Base-by-base conservation (phyloP, 2,797 vertebrate species). In the Lemur catta region DNA sequence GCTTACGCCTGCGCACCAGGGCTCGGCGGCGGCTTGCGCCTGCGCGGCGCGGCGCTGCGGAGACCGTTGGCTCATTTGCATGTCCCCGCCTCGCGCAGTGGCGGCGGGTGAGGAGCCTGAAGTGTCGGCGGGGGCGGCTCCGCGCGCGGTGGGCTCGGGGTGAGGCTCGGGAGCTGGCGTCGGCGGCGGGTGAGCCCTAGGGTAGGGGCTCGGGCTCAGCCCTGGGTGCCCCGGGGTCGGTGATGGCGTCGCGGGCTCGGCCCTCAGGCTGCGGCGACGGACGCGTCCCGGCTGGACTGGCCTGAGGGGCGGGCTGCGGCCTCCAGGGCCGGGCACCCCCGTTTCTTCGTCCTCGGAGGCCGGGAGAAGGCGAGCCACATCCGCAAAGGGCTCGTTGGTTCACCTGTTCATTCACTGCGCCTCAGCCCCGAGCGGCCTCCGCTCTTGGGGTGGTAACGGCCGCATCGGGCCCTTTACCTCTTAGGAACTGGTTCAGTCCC, bases 41-140 rank as follows among this genome's bases (percentile, higher is more conserved):
- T 95, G 90, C 94, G 86, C 71, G 63, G 22, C 94, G 43, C 15
- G 12, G 81, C 79, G 86, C 89, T 96, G 97, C 97, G 76, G 96
- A 87, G 96, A 94, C 96, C 96, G 97, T 98, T 98, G 92, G 65
- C 71, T 97, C 10, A 96, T 98, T 97, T 97, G 86, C 97, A 97
- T 98, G 86, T 92, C 97, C 88, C 97, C 97, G 97, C 97, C 97
- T 93, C 93, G 38, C 89, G 57, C 82, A 22, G 71, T 43, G 80
- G 65, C 33, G 72, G 59, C 90, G 11, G 38, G 55, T 69, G 79
- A 89, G 75, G 48, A 46, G 1, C 33, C 84, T 65, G 59, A 57
- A 79, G 74, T 82, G 18, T 67, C 43, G 85, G 67, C 38, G 76
- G 59, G 35, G 92, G 38, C 24, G 65, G 38, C 91, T 95, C 91